Evolutionary conservation across 2,113 vertebrate species (phyloP), one percentile per base, ranked within the genome.

Genomic region (Accipiter cooperii): DNA sequence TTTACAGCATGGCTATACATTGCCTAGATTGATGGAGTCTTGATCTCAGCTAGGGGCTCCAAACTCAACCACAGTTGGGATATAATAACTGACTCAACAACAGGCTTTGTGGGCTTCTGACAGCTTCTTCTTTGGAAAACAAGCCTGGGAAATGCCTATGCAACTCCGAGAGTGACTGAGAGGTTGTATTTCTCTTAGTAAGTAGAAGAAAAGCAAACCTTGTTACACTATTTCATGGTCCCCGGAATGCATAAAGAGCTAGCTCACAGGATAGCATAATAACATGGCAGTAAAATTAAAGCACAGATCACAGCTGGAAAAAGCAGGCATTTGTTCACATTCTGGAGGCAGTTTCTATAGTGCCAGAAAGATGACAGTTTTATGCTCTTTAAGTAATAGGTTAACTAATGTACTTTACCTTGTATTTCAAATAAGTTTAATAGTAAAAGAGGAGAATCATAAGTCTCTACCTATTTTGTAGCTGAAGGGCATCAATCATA

Each of bases 221-320:
- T 70, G 12, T 61, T 90, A 52, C 26, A 64, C 15, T 87, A 22
- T 82, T 79, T 69, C 10, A 20, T 78, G 71, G 44, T 57, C 55
- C 94, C 76, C 63, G 20, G 55, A 89, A 94, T 17, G 21, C 31
- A 60, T 36, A 63, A 58, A 80, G 61, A 87, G 65, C 29, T 70
- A 81, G 15, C 2, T 6, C 31, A 76, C 26, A 89, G 38, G 73
- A 74, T 75, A 91, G 55, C 63, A 71, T 78, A 97, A 95, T 66
- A 81, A 85, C 52, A 61, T 70, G 60, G 19, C 83, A 90, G 46
- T 52, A 93, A 98, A 98, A 97, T 87, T 96, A 96, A 96, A 91
- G 54, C n/a, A 84, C n/a, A 88, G 66, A 93, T 92, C 90, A 96
- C 89, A 98, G 55, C 70, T 95, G 68, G 84, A 97, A 96, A 97